Conservation (phyloP, 2,888 invertebrate genomes). For the Lasioglossum pauxillum region DNA sequence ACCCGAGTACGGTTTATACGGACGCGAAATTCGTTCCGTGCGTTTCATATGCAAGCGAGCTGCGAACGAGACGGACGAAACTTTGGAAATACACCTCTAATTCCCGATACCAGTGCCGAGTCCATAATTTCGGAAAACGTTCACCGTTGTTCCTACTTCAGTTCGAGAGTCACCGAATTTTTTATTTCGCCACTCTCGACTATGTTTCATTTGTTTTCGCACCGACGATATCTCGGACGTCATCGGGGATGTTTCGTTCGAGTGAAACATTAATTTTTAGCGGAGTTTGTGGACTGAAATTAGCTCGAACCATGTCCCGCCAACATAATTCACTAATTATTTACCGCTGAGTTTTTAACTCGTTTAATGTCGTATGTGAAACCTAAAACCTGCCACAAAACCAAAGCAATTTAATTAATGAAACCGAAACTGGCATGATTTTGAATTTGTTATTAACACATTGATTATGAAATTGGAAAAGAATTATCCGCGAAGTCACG, state of each 20-base stretch:
- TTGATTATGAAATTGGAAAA: background rate
- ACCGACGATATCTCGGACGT: background rate
- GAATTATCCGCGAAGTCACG: background rate
- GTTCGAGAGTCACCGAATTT: constrained; percentile 11
- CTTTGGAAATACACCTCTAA: constrained; percentile 31
- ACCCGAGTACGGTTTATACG: constrained; percentile 29
- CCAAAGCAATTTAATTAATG: too few relatives aligned
- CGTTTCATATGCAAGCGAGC: constrained; percentile 24
- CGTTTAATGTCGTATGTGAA: too few relatives aligned
- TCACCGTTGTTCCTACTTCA: background rate
- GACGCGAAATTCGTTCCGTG: constrained; percentile 31
- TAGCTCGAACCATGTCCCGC: background rate
- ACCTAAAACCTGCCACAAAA: too few relatives aligned
- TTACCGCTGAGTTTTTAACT: too few relatives aligned
- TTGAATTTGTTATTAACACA: background rate
- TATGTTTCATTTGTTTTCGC: background rate
- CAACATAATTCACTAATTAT: background rate
- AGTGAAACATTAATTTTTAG: background rate
- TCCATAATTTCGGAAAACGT: constrained; percentile 27
- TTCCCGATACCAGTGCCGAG: constrained; percentile 18
- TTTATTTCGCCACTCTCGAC: background rate
- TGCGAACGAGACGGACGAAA: constrained; percentile 26
- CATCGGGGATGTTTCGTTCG: background rate
- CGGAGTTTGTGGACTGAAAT: background rate
- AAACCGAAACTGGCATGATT: too few relatives aligned